Evolutionary conservation across 2,797 vertebrate species (phyloP).

Genomic region (Acanthornis magna): DNA sequence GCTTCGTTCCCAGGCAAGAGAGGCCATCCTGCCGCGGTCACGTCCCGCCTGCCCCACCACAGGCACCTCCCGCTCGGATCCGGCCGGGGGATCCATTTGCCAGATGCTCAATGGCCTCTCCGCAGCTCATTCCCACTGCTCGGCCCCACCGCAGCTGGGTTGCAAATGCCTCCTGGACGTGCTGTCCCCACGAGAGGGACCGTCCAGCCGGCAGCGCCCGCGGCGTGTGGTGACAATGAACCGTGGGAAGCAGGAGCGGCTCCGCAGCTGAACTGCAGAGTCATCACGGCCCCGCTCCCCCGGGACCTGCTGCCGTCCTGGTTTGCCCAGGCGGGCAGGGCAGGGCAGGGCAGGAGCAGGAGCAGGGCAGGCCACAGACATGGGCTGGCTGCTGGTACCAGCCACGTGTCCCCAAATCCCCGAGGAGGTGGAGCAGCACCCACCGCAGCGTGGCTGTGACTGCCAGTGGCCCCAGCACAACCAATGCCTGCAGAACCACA

Average conservation of each 20-base stretch:
- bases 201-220: neutral
- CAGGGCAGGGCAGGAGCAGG: neutral
- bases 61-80: neutral
- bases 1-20: neutral
- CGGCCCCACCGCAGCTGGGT: neutral
- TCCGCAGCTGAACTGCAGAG: neutral
- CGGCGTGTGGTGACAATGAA: neutral
- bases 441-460: rapidly evolving
- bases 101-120: neutral
- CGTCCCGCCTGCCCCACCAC: neutral
- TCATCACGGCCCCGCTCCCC: neutral
- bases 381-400: neutral
- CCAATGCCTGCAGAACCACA: rapidly evolving
- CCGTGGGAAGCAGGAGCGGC: neutral
- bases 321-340: neutral
- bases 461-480: rapidly evolving
- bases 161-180: neutral
- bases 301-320: neutral
- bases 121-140: rapidly evolving
- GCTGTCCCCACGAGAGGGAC: neutral
- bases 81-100: neutral
- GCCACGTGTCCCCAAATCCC: neutral
- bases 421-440: neutral
- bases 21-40: neutral
- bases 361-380: neutral